Base-by-base conservation (phyloP, 2,113 vertebrate species). In the Sceloporus tristichus region DNA sequence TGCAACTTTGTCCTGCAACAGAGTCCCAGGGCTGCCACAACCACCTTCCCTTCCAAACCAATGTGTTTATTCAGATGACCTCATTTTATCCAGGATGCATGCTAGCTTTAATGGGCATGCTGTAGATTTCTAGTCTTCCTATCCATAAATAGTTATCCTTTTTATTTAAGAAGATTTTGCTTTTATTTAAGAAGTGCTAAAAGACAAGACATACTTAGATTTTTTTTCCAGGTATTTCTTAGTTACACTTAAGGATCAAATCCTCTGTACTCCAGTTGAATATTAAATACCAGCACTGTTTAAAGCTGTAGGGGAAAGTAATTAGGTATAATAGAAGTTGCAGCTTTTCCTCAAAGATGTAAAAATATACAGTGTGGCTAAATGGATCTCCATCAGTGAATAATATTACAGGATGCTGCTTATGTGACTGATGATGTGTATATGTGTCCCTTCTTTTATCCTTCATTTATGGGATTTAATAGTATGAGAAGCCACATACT, bases 221-320 rank as follows among this genome's bases (percentile, higher is more conserved):
- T 87, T 91, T 88, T 91, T 91, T 88, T 91, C 16, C 59, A 91
- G 85, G 38, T 5, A 4, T 21, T 4, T 68, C n/a, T 79, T 89
- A 90, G n/a, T 53, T 75, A 83, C 13, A 88, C 48, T 66, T 73
- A 92, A 90, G 62, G 89, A 90, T 82, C 38, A 91, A 54, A 65
- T 89, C 73, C 42, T 90, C 80, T n/a, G 23, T 88, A 62, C 18
- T 89, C 56, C 56, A 85, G 2, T 18, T 85, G 59, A n/a, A 27
- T 77, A 66, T 85, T 87, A 90, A 90, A 91, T 90, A 38, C 10
- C 76, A 38, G 7, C n/a, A 78, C 80, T 77, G 0, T 93, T 91
- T 94, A 87, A 93, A 93, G 79, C 42, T 54, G 76, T 9, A 14
- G 38, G 66, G 2, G 81, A 88, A 91, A 91, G 34, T 66, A 79